phyloP scores from a whole-genome alignment of 2,888 invertebrate species.

The Omphaloscelis lunosa region DNA sequence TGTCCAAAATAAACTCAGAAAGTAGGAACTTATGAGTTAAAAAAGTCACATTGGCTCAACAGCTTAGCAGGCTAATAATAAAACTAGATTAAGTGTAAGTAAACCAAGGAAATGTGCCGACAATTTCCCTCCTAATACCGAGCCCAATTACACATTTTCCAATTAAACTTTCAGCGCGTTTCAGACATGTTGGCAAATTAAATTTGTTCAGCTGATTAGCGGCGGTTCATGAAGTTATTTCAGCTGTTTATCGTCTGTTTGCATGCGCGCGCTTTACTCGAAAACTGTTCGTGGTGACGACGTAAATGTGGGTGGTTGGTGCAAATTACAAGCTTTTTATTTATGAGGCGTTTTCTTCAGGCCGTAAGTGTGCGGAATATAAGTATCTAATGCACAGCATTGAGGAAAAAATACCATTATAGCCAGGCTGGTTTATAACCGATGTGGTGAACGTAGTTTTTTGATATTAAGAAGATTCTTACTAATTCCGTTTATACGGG shows the following conservation, averaged over 20 bases:
- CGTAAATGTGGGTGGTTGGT: slow-evolving; percentile 72
- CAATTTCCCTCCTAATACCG: slow-evolving; percentile 44
- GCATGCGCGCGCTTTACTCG: slow-evolving; percentile 75
- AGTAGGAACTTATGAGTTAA: too few relatives aligned
- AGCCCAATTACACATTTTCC: slow-evolving; percentile 66
- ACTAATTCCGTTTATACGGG: neutral
- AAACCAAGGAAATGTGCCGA: slow-evolving; percentile 34
- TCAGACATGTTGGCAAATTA: slow-evolving; percentile 68
- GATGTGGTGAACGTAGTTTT: neutral
- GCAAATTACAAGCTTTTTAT: slow-evolving; percentile 41
- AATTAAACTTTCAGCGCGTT: slow-evolving; percentile 67
- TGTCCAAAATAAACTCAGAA: neutral
- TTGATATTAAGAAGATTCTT: too few relatives aligned
- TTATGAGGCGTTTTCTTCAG: neutral
- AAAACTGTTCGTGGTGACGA: slow-evolving; percentile 92
- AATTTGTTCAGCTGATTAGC: slow-evolving; percentile 73
- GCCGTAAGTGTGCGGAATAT: neutral
- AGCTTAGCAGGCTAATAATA: neutral
- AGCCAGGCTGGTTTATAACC: neutral
- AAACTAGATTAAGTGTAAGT: neutral
- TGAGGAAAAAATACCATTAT: neutral
- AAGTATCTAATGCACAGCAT: neutral
- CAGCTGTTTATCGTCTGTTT: slow-evolving; percentile 70
- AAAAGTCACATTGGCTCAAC: neutral
- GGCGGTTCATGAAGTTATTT: slow-evolving; percentile 68